Evolutionary conservation across 2,888 invertebrate species (phyloP), one percentile per base, ranked within the genome.

Genomic region (Cacoxenus indagator): DNA sequence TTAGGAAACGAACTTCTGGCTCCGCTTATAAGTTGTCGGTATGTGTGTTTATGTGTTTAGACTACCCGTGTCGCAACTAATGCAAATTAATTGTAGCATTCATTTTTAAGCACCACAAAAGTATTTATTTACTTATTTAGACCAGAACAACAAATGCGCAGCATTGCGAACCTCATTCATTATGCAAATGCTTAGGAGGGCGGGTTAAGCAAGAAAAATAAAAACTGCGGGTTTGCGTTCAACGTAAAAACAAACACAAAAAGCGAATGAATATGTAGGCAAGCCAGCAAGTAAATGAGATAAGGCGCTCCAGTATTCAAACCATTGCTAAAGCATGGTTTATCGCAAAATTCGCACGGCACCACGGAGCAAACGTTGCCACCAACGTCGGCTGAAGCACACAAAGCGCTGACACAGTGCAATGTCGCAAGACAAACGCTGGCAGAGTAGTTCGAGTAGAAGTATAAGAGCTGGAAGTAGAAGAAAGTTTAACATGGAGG

Each of bases 371-470:
- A 43, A 73, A 43, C 61, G 70, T 26, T 78, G 77, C 74, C 78
- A 78, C 22, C 17, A 51, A 22, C 51, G 19, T 22, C 22, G 51
- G 8, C 51, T 37, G 22, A 51, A 19, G 19, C 22, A 9, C 5
- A 9, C 51, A 9, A 22, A 8, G 37, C 68, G 71, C 71, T 76
- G 75, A 37, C 72, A 71, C 11, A 29, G 26, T 4, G 27, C n/a
- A 1, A 2, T 17, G 1, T 27, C 24, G 26, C 46, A 81, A 64
- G 72, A 75, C 72, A 46, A 83, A 59, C 78, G 76, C 24, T 78
- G 70, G 72, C 71, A 81, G 70, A 75, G 75, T 17, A 82, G 65
- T 72, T 84, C 84, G 65, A 84, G 65, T 17, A 83, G 17, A 22
- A 84, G 71, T 64, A 78, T 76, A n/a, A 78, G n/a, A 64, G 75